phyloP scores from a whole-genome alignment of 2,113 vertebrate species.

The Scartelaos histophorus region DNA sequence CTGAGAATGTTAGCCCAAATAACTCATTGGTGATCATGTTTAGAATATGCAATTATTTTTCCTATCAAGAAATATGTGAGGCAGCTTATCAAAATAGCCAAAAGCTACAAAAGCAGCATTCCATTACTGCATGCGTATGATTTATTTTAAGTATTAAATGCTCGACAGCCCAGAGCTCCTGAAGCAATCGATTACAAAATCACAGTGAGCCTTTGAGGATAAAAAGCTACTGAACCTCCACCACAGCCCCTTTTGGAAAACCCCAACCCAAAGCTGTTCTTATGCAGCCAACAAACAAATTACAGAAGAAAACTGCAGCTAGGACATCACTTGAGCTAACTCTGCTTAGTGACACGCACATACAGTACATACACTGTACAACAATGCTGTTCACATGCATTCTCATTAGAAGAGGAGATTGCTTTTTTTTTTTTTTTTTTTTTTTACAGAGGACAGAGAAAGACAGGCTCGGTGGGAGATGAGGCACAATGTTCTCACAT shows the following conservation, averaged over 20 bases:
- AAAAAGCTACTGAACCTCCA: constrained; percentile 8
- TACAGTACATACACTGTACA: constrained; percentile 32
- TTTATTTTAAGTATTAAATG: not conserved
- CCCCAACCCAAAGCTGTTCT: not conserved
- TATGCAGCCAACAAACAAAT: not conserved
- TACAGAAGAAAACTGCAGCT: constrained; percentile 7
- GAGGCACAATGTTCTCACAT: constrained; percentile 73
- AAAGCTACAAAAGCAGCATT: constrained; percentile 4
- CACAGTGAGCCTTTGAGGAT: constrained; percentile 8
- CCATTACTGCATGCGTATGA: constrained; percentile 9
- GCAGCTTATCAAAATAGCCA: constrained; percentile 6
- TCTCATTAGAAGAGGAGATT: constrained; percentile 46
- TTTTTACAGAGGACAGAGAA: constrained; percentile 49
- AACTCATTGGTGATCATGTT: not conserved
- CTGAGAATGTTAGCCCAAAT: not conserved
- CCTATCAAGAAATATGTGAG: not conserved
- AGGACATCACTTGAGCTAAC: constrained; percentile 10
- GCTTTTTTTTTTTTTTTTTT: not conserved
- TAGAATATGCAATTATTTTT: not conserved
- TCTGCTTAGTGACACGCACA: constrained; percentile 38
- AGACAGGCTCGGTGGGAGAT: constrained; percentile 71
- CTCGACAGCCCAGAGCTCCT: not conserved
- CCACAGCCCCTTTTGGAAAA: not conserved
- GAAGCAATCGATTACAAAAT: constrained; percentile 1
- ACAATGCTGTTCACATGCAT: constrained; percentile 48